These are phyloP conservation scores for Trissoscelio sp. DNA, from an alignment of 2,888 invertebrate species.

Conservation along the genomic window DNA sequence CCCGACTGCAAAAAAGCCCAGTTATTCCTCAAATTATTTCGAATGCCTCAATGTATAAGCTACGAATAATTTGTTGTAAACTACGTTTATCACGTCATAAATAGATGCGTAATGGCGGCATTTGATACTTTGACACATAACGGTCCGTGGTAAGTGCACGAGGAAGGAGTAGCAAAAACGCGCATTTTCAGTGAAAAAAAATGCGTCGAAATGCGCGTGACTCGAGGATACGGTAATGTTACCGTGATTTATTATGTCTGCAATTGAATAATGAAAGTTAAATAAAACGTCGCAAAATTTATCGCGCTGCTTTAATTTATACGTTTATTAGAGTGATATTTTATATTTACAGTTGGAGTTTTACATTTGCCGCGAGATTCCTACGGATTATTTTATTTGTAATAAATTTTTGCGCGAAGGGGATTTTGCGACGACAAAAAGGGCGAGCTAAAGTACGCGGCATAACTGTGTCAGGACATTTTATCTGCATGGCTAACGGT, in stretches of 20 bases:
- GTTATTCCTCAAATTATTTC: constrained; percentile 45
- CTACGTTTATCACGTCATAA: constrained; percentile 63
- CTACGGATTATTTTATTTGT: not conserved
- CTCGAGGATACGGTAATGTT: constrained; percentile 7
- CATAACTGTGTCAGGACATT: constrained; percentile 19
- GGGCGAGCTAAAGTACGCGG: not conserved
- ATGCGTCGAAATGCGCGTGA: constrained; percentile 23
- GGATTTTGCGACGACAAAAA: not conserved
- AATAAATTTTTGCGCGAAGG: not conserved
- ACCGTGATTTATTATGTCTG: constrained; percentile 27
- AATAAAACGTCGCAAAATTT: constrained; percentile 10
- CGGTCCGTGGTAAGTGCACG: constrained; percentile 47
- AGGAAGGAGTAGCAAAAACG: constrained; percentile 35
- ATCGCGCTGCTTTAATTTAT: not conserved
- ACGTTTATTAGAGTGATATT: constrained; percentile 8
- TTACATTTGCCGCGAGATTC: not conserved
- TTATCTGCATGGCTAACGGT: constrained; percentile 14
- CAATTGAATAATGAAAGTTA: constrained; percentile 10
- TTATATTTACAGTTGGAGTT: constrained; percentile 1
- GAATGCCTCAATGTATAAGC: constrained; percentile 8
- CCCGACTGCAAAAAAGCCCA: constrained; percentile 3
- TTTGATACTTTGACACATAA: constrained; percentile 65
- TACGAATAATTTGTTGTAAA: constrained; percentile 61
- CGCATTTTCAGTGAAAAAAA: not conserved
- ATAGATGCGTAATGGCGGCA: constrained; percentile 55